Evolutionary conservation across 1,140 invertebrate species (phyloP).

Genomic region (Halesus radiatus): DNA sequence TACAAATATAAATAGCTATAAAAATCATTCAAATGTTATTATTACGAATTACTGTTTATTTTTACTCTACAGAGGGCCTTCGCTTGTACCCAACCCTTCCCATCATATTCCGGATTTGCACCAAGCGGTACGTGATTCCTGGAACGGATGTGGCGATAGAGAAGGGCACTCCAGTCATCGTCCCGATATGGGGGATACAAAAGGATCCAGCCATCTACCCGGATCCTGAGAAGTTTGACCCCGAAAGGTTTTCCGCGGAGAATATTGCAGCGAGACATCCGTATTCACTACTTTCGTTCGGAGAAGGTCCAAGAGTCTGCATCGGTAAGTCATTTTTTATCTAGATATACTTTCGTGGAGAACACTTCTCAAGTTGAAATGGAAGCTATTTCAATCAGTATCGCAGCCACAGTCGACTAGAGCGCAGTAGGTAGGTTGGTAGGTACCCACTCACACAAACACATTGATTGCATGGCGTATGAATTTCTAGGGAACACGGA

Average conservation of each 20-base stretch:
- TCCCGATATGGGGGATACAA: constrained; percentile 75
- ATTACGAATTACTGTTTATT: too few relatives aligned
- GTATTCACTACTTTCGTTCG: constrained; percentile 77
- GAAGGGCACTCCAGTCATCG: constrained; percentile 69
- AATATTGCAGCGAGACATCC: constrained; percentile 64
- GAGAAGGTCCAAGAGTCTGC: constrained; percentile 79
- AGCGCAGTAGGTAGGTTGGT: too few relatives aligned
- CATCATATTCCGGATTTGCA: constrained; percentile 63
- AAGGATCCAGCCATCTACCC: constrained; percentile 71
- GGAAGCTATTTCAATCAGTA: too few relatives aligned
- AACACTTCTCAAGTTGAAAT: too few relatives aligned
- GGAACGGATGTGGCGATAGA: constrained; percentile 64
- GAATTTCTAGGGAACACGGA: too few relatives aligned
- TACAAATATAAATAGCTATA: too few relatives aligned
- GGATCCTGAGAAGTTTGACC: constrained; percentile 73
- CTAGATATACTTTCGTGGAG: too few relatives aligned
- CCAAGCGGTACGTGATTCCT: constrained; percentile 68
- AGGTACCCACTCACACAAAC: too few relatives aligned
- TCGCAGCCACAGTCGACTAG: too few relatives aligned
- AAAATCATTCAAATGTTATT: too few relatives aligned
- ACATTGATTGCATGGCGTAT: too few relatives aligned
- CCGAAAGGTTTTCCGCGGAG: constrained; percentile 72
- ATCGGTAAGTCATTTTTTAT: constrained; percentile 70
- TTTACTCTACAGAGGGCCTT: constrained; percentile 54
- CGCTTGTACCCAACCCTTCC: constrained; percentile 69